Conservation (phyloP, 2,797 vertebrate species). For the Masticophis lateralis region DNA sequence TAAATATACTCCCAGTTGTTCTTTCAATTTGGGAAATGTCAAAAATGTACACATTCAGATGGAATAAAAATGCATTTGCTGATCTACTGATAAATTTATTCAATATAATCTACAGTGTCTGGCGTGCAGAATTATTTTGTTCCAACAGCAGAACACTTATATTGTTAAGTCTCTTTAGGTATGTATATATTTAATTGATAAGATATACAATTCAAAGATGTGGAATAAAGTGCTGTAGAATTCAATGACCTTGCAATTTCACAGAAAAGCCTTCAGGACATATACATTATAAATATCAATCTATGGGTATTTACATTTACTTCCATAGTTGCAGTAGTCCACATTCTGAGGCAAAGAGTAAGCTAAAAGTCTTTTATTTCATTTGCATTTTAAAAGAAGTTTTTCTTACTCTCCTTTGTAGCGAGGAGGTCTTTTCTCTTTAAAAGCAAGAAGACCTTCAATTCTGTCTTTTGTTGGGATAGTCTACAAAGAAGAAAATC, state of each 20-base stretch:
- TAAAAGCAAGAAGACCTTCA: conserved; percentile 94
- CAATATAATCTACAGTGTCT: conserved; percentile 61
- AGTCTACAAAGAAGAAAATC: conserved; percentile 77
- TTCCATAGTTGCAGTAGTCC: conserved; percentile 58
- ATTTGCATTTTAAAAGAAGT: conserved; percentile 43
- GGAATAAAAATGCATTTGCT: conserved; percentile 34
- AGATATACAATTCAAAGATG: conserved; percentile 50
- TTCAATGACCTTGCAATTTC: conserved; percentile 44
- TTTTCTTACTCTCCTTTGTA: conserved; percentile 87
- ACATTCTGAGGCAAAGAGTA: conserved; percentile 39
- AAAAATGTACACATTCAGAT: conserved; percentile 46
- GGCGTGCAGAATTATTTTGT: conserved; percentile 60
- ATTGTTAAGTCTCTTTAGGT: conserved; percentile 61
- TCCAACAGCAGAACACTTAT: conserved; percentile 58
- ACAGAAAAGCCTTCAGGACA: conserved; percentile 48
- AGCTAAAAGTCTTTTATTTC: conserved; percentile 51
- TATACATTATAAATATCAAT: conserved; percentile 42
- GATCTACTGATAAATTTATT: conserved; percentile 55
- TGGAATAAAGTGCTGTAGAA: conserved; percentile 49
- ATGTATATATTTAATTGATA: conserved; percentile 57
- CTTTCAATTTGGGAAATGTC: conserved; percentile 44
- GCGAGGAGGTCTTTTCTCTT: conserved; percentile 88
- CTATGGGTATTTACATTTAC: conserved; percentile 39
- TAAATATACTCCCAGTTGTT: conserved; percentile 34
- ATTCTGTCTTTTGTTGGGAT: conserved; percentile 95